Conservation (phyloP, 1,140 invertebrate genomes). For the Halictus rubicundus region DNA sequence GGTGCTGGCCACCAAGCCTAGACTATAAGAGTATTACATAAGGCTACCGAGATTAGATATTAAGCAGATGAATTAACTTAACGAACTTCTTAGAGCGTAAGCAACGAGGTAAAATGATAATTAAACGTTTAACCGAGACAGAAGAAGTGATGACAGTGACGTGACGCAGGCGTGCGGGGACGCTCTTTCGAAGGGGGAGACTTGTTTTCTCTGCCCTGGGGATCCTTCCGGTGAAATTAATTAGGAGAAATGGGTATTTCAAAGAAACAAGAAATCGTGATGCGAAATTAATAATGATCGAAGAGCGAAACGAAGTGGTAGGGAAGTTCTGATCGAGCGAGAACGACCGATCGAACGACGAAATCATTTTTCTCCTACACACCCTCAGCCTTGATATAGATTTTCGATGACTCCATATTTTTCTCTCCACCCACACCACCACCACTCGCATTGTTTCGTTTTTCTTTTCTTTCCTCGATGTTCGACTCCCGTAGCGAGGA, state of each 20-base stretch:
- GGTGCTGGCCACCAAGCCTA: slow-evolving; percentile 80
- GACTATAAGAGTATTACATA: slow-evolving; percentile 62
- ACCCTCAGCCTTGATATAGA: no score
- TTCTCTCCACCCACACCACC: background rate
- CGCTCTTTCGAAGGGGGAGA: background rate
- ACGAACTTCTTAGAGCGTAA: slow-evolving; percentile 61
- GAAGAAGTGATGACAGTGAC: background rate
- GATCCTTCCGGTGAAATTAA: background rate
- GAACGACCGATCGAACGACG: background rate
- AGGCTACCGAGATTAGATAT: slow-evolving; percentile 58
- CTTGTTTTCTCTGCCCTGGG: background rate
- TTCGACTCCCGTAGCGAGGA: background rate
- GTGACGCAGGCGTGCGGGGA: background rate
- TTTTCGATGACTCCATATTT: background rate
- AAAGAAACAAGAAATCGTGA: background rate
- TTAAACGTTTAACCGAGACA: slow-evolving; percentile 30
- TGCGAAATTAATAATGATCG: slow-evolving; percentile 6
- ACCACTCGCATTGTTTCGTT: background rate
- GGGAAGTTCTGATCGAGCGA: slow-evolving; percentile 44
- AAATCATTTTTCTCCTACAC: background rate
- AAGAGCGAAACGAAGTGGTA: background rate
- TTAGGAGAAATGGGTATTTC: no score
- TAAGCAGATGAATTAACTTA: slow-evolving; percentile 59
- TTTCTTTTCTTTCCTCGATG: background rate
- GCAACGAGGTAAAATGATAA: slow-evolving; percentile 57